These are phyloP conservation scores for Scaptomyza cyrtandrae DNA, from an alignment of 2,888 invertebrate species.

Conservation along the genomic window DNA sequence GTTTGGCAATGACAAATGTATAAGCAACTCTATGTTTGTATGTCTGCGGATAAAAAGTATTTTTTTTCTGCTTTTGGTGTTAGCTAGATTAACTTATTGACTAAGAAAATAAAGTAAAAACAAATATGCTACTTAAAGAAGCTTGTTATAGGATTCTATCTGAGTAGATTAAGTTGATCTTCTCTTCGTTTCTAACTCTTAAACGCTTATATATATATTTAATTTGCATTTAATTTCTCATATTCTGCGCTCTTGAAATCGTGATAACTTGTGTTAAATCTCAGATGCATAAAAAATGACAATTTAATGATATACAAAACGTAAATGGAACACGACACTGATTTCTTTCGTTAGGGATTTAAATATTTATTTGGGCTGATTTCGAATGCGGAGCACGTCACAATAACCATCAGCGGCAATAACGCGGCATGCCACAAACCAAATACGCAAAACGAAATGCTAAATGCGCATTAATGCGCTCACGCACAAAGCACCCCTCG, in stretches of 20 bases:
- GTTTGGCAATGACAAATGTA: slow-evolving; percentile 40
- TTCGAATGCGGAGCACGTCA: slow-evolving; percentile 70
- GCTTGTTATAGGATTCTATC: background rate
- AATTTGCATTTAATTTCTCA: background rate
- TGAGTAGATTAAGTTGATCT: background rate
- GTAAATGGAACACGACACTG: slow-evolving; percentile 30
- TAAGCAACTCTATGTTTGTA: slow-evolving; percentile 1
- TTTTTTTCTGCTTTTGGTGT: slow-evolving; percentile 7
- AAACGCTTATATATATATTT: background rate
- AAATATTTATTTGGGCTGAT: slow-evolving; percentile 61
- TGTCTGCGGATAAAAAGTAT: slow-evolving; percentile 22
- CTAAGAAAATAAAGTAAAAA: background rate
- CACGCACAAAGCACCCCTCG: slow-evolving; percentile 4
- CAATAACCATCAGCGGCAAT: slow-evolving; percentile 56
- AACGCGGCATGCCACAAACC: slow-evolving; percentile 46
- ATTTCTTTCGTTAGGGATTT: slow-evolving; percentile 45
- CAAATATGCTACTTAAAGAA: background rate
- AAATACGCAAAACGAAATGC: slow-evolving; percentile 30
- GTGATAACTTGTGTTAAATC: background rate
- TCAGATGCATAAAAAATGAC: background rate
- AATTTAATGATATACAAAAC: slow-evolving; percentile 24
- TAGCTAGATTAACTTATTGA: slow-evolving; percentile 8
- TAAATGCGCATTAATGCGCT: slow-evolving; percentile 47
- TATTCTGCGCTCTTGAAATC: background rate
- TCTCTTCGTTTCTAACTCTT: background rate